Conservation (phyloP, 2,797 vertebrate genomes). For the Macropus fuliginosus region DNA sequence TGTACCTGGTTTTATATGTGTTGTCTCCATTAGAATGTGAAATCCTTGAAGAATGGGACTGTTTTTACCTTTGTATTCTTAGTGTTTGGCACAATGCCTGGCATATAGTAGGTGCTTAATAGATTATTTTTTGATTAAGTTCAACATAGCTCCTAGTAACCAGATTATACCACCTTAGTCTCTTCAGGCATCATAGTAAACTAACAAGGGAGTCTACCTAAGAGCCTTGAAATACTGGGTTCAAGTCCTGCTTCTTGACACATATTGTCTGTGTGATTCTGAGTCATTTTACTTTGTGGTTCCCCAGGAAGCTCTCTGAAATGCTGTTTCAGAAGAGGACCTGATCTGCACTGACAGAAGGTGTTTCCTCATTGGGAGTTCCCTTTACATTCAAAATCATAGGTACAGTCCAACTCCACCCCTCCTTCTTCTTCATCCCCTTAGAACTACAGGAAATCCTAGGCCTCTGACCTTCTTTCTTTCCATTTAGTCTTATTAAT, state of each 20-base stretch:
- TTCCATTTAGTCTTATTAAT: neutral
- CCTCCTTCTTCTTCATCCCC: neutral
- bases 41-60: neutral
- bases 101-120: no score
- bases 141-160: no score
- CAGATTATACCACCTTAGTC: no score
- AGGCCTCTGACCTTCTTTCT: neutral
- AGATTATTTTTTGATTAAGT: no score
- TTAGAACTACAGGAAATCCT: neutral
- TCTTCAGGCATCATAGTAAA: no score
- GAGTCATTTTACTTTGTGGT: no score
- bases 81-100: no score
- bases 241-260: neutral
- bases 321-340: no score
- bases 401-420: neutral
- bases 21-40: neutral
- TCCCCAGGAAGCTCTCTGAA: no score
- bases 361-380: no score
- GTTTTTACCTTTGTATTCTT: neutral
- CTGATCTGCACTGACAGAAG: neutral
- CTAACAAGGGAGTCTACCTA: no score
- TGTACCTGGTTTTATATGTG: neutral
- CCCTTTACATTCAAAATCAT: neutral
- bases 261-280: neutral
- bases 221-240: neutral